Percentiles rank a stretch among this genome's conserved stretches.
phyloP scores from a whole-genome alignment of 1,140 invertebrate species.

The Drosophila quadrilineata region DNA sequence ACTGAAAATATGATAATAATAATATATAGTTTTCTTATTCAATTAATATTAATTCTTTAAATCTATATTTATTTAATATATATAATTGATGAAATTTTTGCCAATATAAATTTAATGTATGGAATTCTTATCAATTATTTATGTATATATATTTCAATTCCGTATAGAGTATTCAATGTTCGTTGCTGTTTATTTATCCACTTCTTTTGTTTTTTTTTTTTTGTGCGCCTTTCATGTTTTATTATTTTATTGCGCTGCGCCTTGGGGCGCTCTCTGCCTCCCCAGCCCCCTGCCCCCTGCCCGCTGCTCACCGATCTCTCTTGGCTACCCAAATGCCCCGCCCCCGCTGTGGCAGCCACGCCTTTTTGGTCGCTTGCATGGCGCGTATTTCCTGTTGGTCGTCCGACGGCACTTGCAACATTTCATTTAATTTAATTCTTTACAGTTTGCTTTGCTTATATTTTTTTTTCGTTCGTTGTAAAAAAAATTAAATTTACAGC shows the following conservation, averaged over 20 bases:
- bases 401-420: constrained; percentile 41
- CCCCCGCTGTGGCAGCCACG: background rate
- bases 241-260: constrained; percentile 39
- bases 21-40: too few species aligned
- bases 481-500: constrained; percentile 40
- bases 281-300: too few species aligned
- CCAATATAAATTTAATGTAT: too few species aligned
- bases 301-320: constrained; percentile 4
- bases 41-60: too few species aligned
- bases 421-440: constrained; percentile 54
- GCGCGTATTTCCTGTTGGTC: constrained; percentile 44
- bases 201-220: too few species aligned
- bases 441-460: constrained; percentile 30
- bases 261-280: constrained; percentile 21
- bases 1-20: too few species aligned
- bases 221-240: constrained; percentile 41
- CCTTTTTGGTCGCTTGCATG: constrained; percentile 4
- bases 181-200: background rate
- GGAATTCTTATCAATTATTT: too few species aligned
- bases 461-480: constrained; percentile 17
- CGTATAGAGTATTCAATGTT: background rate
- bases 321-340: background rate
- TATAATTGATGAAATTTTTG: too few species aligned
- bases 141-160: background rate
- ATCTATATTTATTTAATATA: too few species aligned